Evolutionary conservation across 2,113 vertebrate species (phyloP).

Genomic region (Sylvilagus bachmani): DNA sequence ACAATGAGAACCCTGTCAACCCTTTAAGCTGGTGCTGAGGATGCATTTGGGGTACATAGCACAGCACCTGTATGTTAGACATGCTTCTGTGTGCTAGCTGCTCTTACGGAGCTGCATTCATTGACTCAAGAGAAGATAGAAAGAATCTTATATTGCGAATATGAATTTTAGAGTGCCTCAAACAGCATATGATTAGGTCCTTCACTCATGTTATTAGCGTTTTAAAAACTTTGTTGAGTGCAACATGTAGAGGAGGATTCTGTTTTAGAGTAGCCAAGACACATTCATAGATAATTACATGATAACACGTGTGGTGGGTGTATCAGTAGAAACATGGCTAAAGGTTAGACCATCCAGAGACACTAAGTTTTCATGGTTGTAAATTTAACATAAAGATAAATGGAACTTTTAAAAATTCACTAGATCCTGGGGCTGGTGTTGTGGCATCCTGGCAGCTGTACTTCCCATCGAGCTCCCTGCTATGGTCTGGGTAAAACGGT

Average conservation of each 20-base stretch:
- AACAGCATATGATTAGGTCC: background rate
- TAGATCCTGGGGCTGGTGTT: no score
- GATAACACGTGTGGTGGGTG: rapidly evolving
- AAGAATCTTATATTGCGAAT: background rate
- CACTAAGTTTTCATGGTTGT: background rate
- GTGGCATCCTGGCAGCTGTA: no score
- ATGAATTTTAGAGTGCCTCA: constrained; percentile 18
- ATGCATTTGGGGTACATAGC: background rate
- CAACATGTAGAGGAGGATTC: no score
- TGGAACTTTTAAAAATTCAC: background rate
- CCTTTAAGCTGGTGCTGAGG: background rate
- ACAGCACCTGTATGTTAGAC: background rate
- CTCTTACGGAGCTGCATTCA: background rate
- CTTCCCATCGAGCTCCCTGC: no score
- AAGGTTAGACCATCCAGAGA: background rate
- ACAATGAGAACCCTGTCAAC: background rate
- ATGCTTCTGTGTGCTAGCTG: background rate
- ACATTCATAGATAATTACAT: background rate
- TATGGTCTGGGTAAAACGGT: no score
- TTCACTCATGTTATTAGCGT: background rate
- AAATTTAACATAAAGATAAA: constrained; percentile 13
- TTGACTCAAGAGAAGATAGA: constrained; percentile 33
- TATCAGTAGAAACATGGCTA: background rate
- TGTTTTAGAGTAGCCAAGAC: background rate
- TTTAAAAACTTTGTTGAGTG: background rate